Conservation (phyloP, 2,888 invertebrate genomes). For the Xestia xanthographa region DNA sequence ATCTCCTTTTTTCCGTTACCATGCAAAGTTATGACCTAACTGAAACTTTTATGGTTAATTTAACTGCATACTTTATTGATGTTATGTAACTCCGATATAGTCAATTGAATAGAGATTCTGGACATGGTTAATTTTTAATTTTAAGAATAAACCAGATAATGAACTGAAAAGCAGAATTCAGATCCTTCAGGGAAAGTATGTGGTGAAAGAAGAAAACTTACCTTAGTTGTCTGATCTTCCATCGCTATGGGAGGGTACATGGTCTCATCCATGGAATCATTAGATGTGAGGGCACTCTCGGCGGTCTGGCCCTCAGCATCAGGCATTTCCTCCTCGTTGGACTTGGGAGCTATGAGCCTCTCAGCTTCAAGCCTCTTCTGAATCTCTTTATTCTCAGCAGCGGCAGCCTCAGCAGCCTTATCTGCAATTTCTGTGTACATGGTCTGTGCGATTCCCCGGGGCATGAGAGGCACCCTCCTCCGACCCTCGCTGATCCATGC, state of each 20-base stretch:
- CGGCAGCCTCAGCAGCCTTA: constrained; percentile 91
- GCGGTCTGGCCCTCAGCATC: constrained; percentile 81
- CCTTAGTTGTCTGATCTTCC: constrained; percentile 86
- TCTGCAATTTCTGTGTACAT: constrained; percentile 96
- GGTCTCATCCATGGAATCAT: constrained; percentile 79
- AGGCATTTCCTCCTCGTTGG: constrained; percentile 79
- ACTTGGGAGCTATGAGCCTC: constrained; percentile 80
- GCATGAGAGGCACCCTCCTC: constrained; percentile 95
- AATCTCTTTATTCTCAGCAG: constrained; percentile 83
- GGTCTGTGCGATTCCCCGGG: constrained; percentile 96
- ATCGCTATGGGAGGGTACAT: constrained; percentile 84
- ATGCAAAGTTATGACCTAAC: constrained; percentile 4
- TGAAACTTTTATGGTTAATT: constrained; percentile 27
- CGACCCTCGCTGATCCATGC: constrained; percentile 97
- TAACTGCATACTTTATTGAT: constrained; percentile 21
- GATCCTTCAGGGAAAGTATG: background rate
- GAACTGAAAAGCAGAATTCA: background rate
- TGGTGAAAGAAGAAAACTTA: constrained; percentile 62
- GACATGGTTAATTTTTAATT: background rate
- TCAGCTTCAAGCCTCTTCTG: constrained; percentile 83
- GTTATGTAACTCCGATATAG: constrained; percentile 27
- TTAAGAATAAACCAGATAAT: background rate
- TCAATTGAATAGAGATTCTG: background rate
- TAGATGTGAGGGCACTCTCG: constrained; percentile 74
- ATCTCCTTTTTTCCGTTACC: constrained; percentile 2